Evolutionary conservation across 2,113 vertebrate genomes (phyloP).

Genomic region (Columba janthina): DNA sequence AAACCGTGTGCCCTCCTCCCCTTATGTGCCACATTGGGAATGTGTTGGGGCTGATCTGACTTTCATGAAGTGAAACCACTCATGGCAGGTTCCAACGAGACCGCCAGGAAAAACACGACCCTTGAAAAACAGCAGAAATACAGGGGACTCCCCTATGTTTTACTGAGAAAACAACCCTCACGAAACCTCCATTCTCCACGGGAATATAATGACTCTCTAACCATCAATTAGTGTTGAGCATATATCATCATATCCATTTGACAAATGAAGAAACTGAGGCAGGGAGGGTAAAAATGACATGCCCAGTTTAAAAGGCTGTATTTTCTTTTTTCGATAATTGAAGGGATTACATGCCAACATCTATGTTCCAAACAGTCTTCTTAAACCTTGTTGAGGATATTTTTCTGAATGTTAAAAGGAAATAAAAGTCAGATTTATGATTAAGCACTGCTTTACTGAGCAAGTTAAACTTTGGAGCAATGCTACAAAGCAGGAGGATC

Average conservation of each 20-base stretch:
- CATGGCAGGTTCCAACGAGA: background rate
- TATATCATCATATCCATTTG: background rate
- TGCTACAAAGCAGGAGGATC: background rate
- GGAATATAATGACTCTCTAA: background rate
- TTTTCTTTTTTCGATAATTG: background rate
- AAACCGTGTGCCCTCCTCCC: background rate
- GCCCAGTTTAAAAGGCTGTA: background rate
- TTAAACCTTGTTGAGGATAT: background rate
- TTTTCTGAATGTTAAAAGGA: slow-evolving; percentile 40
- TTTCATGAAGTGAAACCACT: background rate
- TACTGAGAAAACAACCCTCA: background rate
- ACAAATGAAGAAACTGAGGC: background rate
- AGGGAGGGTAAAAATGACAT: background rate
- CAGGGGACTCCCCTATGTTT: background rate
- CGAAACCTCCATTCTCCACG: background rate
- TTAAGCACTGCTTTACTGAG: background rate
- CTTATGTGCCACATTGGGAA: background rate
- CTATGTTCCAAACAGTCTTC: slow-evolving; percentile 13
- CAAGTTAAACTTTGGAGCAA: background rate
- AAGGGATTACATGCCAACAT: background rate
- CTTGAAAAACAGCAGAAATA: background rate
- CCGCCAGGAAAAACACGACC: background rate
- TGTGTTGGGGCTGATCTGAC: background rate
- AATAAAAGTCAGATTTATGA: slow-evolving; percentile 12
- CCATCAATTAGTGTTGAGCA: background rate